These are phyloP conservation scores for Porites lobata DNA, from an alignment of 92 coral and sea anemone genomes.

Conservation along the genomic window DNA sequence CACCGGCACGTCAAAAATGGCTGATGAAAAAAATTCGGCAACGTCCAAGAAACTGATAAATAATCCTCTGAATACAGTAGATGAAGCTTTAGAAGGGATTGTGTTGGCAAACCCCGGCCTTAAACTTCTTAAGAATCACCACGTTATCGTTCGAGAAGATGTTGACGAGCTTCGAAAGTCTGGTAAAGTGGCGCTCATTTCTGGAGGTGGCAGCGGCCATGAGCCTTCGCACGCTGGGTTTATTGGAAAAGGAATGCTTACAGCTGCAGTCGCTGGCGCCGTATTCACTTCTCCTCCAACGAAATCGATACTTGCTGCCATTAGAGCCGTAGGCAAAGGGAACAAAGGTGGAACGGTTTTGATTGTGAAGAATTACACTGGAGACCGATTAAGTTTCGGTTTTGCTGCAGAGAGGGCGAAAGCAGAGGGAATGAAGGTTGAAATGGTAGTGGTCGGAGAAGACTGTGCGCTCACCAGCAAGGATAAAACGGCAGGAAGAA, in stretches of 20 bases:
- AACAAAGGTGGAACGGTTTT: constrained; percentile 87
- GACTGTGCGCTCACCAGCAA: constrained; percentile 96
- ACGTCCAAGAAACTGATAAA: constrained; percentile 87
- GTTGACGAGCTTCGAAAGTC: constrained; percentile 76
- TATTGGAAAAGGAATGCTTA: constrained; percentile 95
- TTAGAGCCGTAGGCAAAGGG: constrained; percentile 90
- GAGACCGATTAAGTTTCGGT: constrained; percentile 95
- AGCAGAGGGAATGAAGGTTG: constrained; percentile 91
- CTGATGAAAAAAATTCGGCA: constrained; percentile 29
- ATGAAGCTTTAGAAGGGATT: constrained; percentile 95
- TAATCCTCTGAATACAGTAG: constrained; percentile 79
- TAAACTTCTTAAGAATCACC: constrained; percentile 82
- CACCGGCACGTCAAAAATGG: constrained; percentile 49
- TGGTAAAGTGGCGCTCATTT: constrained; percentile 87
- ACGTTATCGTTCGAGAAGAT: constrained; percentile 88
- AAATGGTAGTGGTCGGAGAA: constrained; percentile 95
- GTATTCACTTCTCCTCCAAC: constrained; percentile 98
- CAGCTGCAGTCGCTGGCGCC: constrained; percentile 97
- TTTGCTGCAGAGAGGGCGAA: constrained; percentile 98
- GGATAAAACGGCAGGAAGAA: constrained; percentile 97
- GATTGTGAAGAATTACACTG: constrained; percentile 98
- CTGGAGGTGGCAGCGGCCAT: constrained; percentile 99
- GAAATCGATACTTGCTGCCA: constrained; percentile 92
- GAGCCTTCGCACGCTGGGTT: constrained; percentile 97
- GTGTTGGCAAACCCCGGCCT: constrained; percentile 88